A percentile compares a stretch with the other conserved stretches of the same genome.
Conservation (phyloP, 2,888 invertebrate species). For the Nomada lathburiana region DNA sequence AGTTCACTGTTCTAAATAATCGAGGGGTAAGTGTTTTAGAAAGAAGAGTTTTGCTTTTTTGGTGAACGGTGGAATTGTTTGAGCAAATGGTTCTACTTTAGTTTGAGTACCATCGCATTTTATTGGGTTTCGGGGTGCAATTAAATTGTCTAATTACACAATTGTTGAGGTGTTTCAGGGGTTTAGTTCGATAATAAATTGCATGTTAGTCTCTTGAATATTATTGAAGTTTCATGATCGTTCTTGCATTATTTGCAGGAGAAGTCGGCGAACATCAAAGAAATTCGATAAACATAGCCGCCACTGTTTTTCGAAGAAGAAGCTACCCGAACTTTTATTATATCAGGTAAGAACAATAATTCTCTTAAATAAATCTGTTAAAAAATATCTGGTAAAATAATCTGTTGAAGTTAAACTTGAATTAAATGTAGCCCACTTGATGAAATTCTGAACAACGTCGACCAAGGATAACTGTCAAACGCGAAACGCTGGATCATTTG, state of each 20-base stretch:
- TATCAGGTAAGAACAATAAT: conserved; percentile 41
- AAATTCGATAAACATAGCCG: conserved; percentile 6
- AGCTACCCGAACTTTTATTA: background rate
- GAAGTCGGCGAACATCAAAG: conserved; percentile 18
- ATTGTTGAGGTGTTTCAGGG: background rate
- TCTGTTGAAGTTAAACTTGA: background rate
- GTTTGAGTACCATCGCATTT: too few species aligned
- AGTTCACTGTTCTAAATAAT: conserved; percentile 10
- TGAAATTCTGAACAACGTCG: too few species aligned
- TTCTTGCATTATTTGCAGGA: conserved; percentile 20
- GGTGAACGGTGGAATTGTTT: too few species aligned
- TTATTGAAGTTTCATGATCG: background rate
- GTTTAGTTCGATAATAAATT: background rate
- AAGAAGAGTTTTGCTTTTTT: too few species aligned
- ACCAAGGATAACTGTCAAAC: too few species aligned
- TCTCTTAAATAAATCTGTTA: background rate
- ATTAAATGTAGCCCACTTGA: too few species aligned
- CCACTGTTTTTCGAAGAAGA: conserved; percentile 17
- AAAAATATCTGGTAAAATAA: background rate
- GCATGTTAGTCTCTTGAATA: too few species aligned
- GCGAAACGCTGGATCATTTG: too few species aligned
- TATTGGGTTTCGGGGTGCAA: too few species aligned
- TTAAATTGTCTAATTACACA: too few species aligned
- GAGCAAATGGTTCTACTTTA: too few species aligned
- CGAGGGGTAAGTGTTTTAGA: background rate